Evolutionary conservation across 2,888 invertebrate species (phyloP), one percentile per base, ranked within the genome.

Genomic region (Spialia ferax): DNA sequence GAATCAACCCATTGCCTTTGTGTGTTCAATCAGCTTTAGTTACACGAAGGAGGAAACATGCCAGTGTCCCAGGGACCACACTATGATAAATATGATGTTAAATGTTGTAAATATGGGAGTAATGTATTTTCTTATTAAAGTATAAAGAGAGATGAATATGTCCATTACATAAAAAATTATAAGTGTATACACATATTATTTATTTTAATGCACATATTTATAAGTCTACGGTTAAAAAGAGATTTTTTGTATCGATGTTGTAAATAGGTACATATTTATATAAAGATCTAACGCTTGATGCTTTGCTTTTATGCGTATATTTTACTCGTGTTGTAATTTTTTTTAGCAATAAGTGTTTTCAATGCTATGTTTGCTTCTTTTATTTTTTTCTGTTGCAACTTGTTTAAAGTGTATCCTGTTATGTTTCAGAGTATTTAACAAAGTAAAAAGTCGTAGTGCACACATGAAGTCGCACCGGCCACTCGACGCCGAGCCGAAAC

Each of bases 391-490:
- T 79, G 81, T 92, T 91, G 89, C 91, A 73, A 70, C 84, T 38
- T 86, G 87, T 81, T 91, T 89, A 93, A 89, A 83, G 80, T 88
- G 80, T 87, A 85, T 86, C 89, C 88, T 91, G 80, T 93, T 91
- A 89, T 90, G 91, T 95, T 95, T 79, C 96, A 99, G 99, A 95
- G 97, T 98, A 91, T 99, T 99, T 95, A 97, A 96, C 95, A 99
- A 99, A 96, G 98, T 99, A 87, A 99, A 99, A 95, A 99, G 99
- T 95, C 97, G 99, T 93, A 99, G 99, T 94, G 99, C 99, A 75
- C 99, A 99, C 94, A 99, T 99, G 99, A 99, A 99, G 95, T 99
- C 98, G 77, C 99, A 99, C 95, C 96, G 98, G 87, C 97, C 97
- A 81, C 96, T 97, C 88, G 98, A 98, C 94, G 95, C 96, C 89